phyloP scores from a whole-genome alignment of 2,113 vertebrate species.

The Merops nubicus region DNA sequence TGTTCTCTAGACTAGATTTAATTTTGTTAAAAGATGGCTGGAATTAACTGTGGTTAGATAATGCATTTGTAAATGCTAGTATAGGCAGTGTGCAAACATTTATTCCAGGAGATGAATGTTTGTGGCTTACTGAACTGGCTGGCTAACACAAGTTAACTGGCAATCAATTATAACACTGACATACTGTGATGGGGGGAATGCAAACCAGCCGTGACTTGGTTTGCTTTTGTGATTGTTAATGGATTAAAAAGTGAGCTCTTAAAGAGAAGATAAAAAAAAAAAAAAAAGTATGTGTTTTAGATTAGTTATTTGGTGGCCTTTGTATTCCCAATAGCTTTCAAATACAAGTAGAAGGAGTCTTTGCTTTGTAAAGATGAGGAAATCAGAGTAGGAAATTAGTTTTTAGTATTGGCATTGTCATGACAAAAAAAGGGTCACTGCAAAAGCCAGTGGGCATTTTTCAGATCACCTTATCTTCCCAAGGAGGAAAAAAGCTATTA shows the following conservation, averaged over 20 bases:
- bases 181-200: neutral
- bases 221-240: neutral
- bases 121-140: constrained; percentile 44
- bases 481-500: constrained; percentile 40
- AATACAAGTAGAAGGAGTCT: neutral
- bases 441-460: constrained; percentile 9
- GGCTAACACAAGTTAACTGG: constrained; percentile 36
- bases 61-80: constrained; percentile 51
- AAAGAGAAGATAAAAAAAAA: constrained; percentile 12
- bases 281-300: neutral
- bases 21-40: constrained; percentile 62
- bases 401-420: constrained; percentile 54
- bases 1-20: constrained; percentile 32
- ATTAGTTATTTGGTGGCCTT: neutral
- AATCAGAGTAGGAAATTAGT: constrained; percentile 42
- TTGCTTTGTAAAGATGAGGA: constrained; percentile 6
- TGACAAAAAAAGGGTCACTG: neutral
- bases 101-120: constrained; percentile 40
- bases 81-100: constrained; percentile 44
- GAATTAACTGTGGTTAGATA: constrained; percentile 54
- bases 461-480: constrained; percentile 22
- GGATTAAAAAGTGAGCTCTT: constrained; percentile 21
- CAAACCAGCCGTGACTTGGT: constrained; percentile 1
- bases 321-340: neutral
- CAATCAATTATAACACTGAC: constrained; percentile 24